These are phyloP conservation scores for Euschistus heros DNA, from an alignment of 1,140 invertebrate genomes.

Conservation along the genomic window DNA sequence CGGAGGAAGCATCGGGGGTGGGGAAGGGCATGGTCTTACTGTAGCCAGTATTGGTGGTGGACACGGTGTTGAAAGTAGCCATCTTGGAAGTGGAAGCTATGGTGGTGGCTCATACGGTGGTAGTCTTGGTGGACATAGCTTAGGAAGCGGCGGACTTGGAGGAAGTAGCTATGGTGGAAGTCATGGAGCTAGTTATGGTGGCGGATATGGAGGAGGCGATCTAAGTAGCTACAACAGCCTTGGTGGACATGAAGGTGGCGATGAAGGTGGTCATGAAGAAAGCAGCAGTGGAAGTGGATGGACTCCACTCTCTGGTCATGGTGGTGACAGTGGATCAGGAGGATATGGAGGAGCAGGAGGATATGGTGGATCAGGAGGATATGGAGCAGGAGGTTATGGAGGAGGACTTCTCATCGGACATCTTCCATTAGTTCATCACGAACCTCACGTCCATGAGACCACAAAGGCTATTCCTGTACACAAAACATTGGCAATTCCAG, in stretches of 20 bases:
- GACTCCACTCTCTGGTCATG: not conserved
- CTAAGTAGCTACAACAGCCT: not conserved
- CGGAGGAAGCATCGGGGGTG: not conserved
- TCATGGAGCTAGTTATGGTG: not conserved
- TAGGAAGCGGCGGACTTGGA: not conserved
- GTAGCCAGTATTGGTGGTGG: not conserved
- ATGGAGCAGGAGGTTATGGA: not conserved
- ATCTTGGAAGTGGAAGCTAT: constrained; percentile 14
- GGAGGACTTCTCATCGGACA: constrained; percentile 4
- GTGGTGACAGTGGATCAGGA: not conserved
- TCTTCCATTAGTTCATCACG: not conserved
- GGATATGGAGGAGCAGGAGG: not conserved
- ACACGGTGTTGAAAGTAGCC: not conserved
- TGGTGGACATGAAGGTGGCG: not conserved
- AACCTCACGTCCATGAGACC: not conserved
- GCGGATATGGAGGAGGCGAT: not conserved
- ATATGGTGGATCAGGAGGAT: not conserved
- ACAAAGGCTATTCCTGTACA: constrained; percentile 22
- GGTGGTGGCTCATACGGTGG: not conserved
- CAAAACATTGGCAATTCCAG: constrained; percentile 24
- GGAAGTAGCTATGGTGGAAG: not conserved
- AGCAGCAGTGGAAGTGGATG: too few species aligned
- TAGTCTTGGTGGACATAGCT: not conserved
- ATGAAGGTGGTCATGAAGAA: not conserved
- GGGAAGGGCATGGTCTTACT: not conserved